Evolutionary conservation across 2,113 vertebrate genomes (phyloP), one percentile per base, ranked within the genome.

Genomic region (Pseudonaja textilis): DNA sequence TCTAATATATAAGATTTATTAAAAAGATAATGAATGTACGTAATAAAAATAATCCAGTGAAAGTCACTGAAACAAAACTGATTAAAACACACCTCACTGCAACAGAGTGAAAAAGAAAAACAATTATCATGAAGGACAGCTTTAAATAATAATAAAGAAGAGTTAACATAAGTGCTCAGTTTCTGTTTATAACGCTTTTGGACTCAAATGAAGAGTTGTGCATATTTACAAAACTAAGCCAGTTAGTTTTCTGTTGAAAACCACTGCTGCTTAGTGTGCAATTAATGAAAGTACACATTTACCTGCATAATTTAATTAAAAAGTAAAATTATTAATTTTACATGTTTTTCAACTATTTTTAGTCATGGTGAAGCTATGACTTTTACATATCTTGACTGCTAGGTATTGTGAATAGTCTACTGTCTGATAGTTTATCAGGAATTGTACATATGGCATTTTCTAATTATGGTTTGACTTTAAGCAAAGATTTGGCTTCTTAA

Each of bases 1-100:
- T 97, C 69, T 95, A 96, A 50, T 90, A 89, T 94, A 91, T 94
- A 91, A 94, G 92, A 92, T 93, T 92, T 96, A 89, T 95, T 88
- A 8, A 81, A 81, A 81, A 39, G 16, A 81, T 20, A 81, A 96
- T 90, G 85, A 55, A 88, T 39, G 16, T 64, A 91, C 92, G 85
- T 90, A 94, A 81, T 86, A 94, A 50, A 57, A 57, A 50, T n/a
- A 57, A 87, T 50, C 9, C 69, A 81, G 16, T 39, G 20, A 81
- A 81, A 81, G 34, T 81, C 34, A 81, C 2, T 81, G 34, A 39
- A 39, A 22, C 6, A 81, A 39, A 81, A 34, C n/a, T 39, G 16
- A 6, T 8, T 87, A 61, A 86, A 64, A 1, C 10, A 39, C 16
- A 54, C 25, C n/a, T 69, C n/a, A 52, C 0, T 25, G 26, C 18